Base-by-base conservation (phyloP, 2,113 vertebrate genomes). In the Pollachius pollachius region DNA sequence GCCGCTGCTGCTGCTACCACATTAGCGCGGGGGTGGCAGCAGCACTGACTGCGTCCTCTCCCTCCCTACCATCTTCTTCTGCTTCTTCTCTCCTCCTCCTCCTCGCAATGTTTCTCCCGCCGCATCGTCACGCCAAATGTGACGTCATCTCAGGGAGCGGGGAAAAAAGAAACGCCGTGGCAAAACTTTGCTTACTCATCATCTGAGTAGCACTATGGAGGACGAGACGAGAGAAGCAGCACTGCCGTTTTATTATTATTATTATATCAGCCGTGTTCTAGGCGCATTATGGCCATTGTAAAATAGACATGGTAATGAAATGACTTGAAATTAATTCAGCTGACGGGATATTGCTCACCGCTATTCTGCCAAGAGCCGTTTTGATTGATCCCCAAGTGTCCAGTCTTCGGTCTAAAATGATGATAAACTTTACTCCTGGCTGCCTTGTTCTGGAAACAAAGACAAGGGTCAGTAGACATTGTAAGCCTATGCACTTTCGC, bases 381-480 rank as follows among this genome's bases (percentile, higher is more conserved):
- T 97, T 99, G 80, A 99, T 93, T 0, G 97, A 98, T 72, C 92
- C 90, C 97, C 97, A 99, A 0, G 97, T 97, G 78, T 98, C 97
- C 90, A 96, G 63, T 87, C 97, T 93, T 89, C 96, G 91, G 77
- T 99, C 97, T 92, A 99, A 89, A 88, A 99, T 95, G 67, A 99
- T 84, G 87, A 95, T 98, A 85, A 99, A 99, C 84, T 93, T 95
- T 37, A 94, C 93, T 54, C 95, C 94, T 8, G 94, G 90, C 80
- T 94, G 94, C 67, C 92, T 91, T 52, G 93, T 90, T 85, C 97
- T 99, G 79, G 1, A 81, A 87, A 8, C 16, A 72, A 27, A 64
- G 73, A 80, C 25, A 0, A 25, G 25, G 23, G 41, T 66, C 19
- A 23, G n/a, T 34, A 16, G 15, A 17, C 15, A 17, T 57, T 61